Conservation (phyloP, 2,888 invertebrate species). For the Oasisia sp. region DNA sequence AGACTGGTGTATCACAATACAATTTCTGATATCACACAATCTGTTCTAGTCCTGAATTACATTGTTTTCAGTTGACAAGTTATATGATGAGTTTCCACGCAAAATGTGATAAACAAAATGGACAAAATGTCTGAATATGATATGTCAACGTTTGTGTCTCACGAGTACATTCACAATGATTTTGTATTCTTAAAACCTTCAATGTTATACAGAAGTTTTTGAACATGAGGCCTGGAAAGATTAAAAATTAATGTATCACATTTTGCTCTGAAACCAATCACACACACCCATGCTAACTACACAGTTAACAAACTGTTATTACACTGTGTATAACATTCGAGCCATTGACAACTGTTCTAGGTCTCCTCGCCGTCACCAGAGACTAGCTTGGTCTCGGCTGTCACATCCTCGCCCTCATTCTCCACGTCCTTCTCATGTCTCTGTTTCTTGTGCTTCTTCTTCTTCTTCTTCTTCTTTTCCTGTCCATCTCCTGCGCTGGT, state of each 20-base stretch:
- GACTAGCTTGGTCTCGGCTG: not conserved
- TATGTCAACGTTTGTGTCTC: too few species aligned
- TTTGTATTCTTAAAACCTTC: too few species aligned
- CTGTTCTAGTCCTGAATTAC: too few species aligned
- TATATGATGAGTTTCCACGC: too few species aligned
- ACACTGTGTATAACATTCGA: not conserved
- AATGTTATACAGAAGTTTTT: too few species aligned
- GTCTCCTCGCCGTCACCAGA: not conserved
- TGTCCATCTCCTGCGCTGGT: not conserved
- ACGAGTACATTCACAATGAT: too few species aligned
- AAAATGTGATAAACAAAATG: too few species aligned
- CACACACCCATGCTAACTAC: not conserved
- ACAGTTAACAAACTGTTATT: not conserved
- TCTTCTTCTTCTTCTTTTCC: not conserved
- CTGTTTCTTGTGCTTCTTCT: not conserved
- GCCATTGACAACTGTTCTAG: not conserved
- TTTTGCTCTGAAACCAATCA: too few species aligned
- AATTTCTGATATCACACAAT: not conserved
- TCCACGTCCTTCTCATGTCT: not conserved
- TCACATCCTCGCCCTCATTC: not conserved
- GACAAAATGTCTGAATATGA: too few species aligned
- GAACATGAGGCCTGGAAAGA: too few species aligned
- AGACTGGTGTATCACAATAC: not conserved
- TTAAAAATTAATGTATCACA: too few species aligned
- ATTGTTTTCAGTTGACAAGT: too few species aligned